Base-by-base conservation (phyloP, 2,797 vertebrate genomes). In the Alca torda region DNA sequence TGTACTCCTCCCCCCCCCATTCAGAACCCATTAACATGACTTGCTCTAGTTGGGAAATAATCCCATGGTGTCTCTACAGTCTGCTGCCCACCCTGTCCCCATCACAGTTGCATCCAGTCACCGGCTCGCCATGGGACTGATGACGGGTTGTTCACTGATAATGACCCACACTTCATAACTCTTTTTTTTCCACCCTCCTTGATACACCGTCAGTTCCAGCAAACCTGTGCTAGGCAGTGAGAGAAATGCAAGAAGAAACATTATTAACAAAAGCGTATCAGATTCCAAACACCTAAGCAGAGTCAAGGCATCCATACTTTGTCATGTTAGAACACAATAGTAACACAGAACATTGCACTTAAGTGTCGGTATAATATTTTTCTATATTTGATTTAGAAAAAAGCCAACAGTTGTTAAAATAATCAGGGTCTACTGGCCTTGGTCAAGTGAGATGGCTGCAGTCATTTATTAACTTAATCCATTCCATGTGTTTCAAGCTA, bases 21-120 rank as follows among this genome's bases (percentile, higher is more conserved):
- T 53, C 53, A 74, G n/a, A 80, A 57, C 17, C 33, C 35, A 21
- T 72, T 75, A 88, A 6, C 10, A 28, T 50, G 53, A 88, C 33
- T 61, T 88, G 54, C 31, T 15, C 37, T 46, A 12, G 7, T 1
- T 81, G 73, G n/a, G 67, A 90, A 90, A 54, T 28, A n/a, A 78
- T 81, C 48, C 65, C 37, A 11, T 7, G 30, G 35, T 41, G 54
- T 54, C 63, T 72, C 24, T 39, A 9, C 31, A 46, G 41, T 64
- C 73, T 88, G 37, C n/a, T 90, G 37, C 69, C 53, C 60, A 80
- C 45, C n/a, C 65, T 68, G 65, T 94, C 50, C 90, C 84, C 46
- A 5, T 57, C 87, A 92, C 95, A 97, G 95, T 94, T 96, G 95
- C 15, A 26, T 87, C 68, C 72, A 95, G 75, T 97, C 95, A 82